Percentiles rank a stretch among this genome's conserved stretches.
phyloP scores from a whole-genome alignment of 2,797 vertebrate species.

The Lepus oiostolus region DNA sequence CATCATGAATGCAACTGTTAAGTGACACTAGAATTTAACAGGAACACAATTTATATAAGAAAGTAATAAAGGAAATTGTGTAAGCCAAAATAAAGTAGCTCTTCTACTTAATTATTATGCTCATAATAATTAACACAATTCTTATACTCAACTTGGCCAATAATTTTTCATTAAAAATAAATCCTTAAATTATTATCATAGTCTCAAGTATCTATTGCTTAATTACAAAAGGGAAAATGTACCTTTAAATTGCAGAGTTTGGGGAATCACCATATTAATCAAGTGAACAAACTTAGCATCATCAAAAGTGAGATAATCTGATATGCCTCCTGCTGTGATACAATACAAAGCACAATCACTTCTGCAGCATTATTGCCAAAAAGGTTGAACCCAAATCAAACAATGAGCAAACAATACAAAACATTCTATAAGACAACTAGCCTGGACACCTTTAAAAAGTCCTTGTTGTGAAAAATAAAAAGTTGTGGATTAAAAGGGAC shows the following conservation, averaged over 20 bases:
- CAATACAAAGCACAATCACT: conserved; percentile 18
- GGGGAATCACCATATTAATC: conserved; percentile 42
- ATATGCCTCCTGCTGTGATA: neutral
- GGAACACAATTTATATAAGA: conserved; percentile 45
- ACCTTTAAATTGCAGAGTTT: conserved; percentile 1
- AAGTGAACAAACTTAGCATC: conserved; percentile 43
- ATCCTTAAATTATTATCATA: conserved; percentile 40
- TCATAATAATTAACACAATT: neutral
- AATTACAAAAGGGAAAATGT: conserved; percentile 39
- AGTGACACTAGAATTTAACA: conserved; percentile 44
- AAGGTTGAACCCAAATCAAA: conserved; percentile 15
- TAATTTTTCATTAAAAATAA: conserved; percentile 61
- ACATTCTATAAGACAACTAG: neutral
- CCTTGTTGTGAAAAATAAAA: conserved; percentile 12
- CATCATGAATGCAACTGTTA: conserved; percentile 41
- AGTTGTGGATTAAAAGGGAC: neutral
- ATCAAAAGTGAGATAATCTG: conserved; percentile 35
- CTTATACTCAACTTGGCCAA: neutral
- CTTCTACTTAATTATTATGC: conserved; percentile 60
- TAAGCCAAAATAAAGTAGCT: neutral
- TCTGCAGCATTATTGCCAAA: neutral
- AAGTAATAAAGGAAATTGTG: neutral
- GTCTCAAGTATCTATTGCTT: conserved; percentile 48
- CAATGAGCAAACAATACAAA: conserved; percentile 2
- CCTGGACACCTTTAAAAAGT: conserved; percentile 3